A percentile compares a stretch with the other conserved stretches of the same genome.
Evolutionary conservation across 2,888 invertebrate genomes (phyloP).

Genomic region (Leucophenga montana): DNA sequence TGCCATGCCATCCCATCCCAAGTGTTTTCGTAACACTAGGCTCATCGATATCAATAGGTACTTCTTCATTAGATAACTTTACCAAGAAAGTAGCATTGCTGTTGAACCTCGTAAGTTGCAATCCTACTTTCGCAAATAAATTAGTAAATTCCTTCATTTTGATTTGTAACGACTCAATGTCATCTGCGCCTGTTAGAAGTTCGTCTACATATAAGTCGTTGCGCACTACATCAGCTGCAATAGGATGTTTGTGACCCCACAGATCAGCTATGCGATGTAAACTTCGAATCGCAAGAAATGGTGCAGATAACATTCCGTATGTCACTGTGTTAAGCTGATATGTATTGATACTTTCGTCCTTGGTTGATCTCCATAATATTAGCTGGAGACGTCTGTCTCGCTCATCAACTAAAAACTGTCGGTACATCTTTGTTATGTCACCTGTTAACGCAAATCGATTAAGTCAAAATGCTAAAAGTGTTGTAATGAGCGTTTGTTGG

Average conservation of each 20-base stretch:
- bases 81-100: too few relatives aligned
- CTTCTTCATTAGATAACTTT: not conserved
- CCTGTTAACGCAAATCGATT: too few relatives aligned
- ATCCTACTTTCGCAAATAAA: too few relatives aligned
- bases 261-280: not conserved
- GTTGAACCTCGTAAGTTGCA: too few relatives aligned
- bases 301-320: not conserved
- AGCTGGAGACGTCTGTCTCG: not conserved
- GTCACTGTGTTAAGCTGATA: too few relatives aligned
- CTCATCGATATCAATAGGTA: not conserved
- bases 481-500: conserved; percentile 12
- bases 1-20: conserved; percentile 20
- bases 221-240: not conserved
- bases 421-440: not conserved
- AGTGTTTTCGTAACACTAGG: conserved; percentile 7
- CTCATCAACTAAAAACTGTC: too few relatives aligned
- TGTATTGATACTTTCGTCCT: not conserved
- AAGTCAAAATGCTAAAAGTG: not conserved
- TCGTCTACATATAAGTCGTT: not conserved
- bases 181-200: not conserved
- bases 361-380: not conserved
- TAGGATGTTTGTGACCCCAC: not conserved
- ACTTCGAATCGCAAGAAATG: not conserved
- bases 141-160: too few relatives aligned
- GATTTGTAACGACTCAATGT: not conserved